These are phyloP conservation scores for Bombus affinis DNA, from an alignment of 1,140 invertebrate genomes.

Conservation along the genomic window DNA sequence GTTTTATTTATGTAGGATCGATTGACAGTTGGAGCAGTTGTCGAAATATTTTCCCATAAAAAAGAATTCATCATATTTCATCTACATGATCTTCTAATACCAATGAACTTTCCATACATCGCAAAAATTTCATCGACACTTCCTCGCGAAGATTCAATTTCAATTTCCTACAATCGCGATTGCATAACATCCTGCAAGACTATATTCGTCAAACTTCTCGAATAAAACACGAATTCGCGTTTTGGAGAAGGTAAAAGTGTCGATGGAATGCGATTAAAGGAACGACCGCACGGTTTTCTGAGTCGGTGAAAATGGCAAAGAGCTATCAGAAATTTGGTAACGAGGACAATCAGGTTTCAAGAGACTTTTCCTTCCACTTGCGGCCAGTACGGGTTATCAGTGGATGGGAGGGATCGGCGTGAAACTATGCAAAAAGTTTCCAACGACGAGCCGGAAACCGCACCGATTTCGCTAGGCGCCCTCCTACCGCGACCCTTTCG, in stretches of 20 bases:
- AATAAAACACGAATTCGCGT: background rate
- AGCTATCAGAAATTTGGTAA: conserved; percentile 35
- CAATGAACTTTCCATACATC: background rate
- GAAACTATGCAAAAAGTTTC: conserved; percentile 58
- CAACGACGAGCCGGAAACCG: conserved; percentile 54
- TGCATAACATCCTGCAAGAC: background rate
- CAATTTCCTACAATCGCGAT: background rate
- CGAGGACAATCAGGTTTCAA: conserved; percentile 45
- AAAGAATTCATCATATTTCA: no score
- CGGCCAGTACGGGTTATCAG: background rate
- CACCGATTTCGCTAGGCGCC: conserved; percentile 20
- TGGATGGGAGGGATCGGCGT: background rate
- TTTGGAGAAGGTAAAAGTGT: background rate
- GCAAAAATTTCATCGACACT: background rate
- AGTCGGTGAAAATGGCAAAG: no score
- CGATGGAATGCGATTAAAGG: background rate
- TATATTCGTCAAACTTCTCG: background rate
- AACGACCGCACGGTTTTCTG: background rate
- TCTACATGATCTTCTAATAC: no score
- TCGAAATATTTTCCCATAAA: no score
- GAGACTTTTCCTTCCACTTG: conserved; percentile 55
- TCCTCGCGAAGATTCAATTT: background rate
- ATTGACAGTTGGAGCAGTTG: no score
- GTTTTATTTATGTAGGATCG: no score
- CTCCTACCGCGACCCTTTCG: conserved; percentile 30